Evolutionary conservation across 2,888 invertebrate genomes (phyloP), one percentile per base, ranked within the genome.

Genomic region (Ctenicera cuprea): DNA sequence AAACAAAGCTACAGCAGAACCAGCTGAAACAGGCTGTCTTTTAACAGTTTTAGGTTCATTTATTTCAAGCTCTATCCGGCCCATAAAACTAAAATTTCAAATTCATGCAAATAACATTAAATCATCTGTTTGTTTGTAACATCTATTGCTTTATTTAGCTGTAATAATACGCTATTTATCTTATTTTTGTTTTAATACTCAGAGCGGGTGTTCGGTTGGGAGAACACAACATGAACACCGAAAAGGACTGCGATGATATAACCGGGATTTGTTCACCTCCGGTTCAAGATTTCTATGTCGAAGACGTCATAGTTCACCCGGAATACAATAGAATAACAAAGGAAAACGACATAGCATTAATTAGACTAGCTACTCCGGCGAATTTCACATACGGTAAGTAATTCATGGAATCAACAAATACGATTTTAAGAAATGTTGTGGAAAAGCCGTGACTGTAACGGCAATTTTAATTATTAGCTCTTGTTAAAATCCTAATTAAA

Each of bases 191-290:
- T 14, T 22, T 50, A 12, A 14, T 52, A 8, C 82, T 70, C 78
- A 92, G 92, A 71, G 84, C 88, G 63, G 89, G 90, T 33, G 90
- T 92, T 11, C 88, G 93, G 33, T 85, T 94, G 38, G 93, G 93
- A 1, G 93, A 93, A 76, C 90, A 92, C 77, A 88, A 90, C 78
- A 81, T 88, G 54, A 83, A 82, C 57, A 85, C 84, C 0, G 86
- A 87, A 68, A 85, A 84, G 9, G 87, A 90, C 81, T 88, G 92
- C 82, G 85, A 83, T 52, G 63, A 52, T 8, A 33, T 64, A 11
- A 20, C 63, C 7, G 66, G 57, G 11, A 4, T 54, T 7, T 90
- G 85, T 75, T 86, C 87, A 1, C 86, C 88, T 3, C 85, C 83
- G 37, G 88, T 89, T 41, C 90, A 90, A 81, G 89, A 91, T 80